Evolutionary conservation across 2,113 vertebrate genomes (phyloP).

Genomic region (Eubucco bourcierii): DNA sequence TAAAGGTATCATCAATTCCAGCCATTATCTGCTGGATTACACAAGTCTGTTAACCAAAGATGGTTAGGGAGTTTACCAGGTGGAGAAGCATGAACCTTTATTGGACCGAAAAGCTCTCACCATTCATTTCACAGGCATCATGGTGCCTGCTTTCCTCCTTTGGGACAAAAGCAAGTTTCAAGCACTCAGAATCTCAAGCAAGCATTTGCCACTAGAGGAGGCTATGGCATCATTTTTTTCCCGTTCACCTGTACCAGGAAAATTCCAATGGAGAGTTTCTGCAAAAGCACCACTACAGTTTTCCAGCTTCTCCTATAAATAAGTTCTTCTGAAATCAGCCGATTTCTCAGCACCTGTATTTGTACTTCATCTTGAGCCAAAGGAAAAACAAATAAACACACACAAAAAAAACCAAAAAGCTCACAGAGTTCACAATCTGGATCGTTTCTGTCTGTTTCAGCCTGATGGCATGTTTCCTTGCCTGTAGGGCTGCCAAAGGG

Average conservation of each 20-base stretch:
- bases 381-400: not conserved
- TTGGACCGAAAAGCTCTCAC: not conserved
- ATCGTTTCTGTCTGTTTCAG: not conserved
- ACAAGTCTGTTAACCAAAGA: not conserved
- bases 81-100: not conserved
- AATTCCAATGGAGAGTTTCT: not conserved
- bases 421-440: not conserved
- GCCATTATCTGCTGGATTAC: no score
- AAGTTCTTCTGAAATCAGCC: not conserved
- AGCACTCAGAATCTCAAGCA: not conserved
- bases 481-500: not conserved
- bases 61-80: not conserved
- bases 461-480: not conserved
- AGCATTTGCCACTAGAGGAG: conserved; percentile 47
- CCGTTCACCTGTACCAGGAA: rapidly evolving
- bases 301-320: not conserved
- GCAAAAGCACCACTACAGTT: not conserved
- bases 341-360: not conserved
- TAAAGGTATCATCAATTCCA: no score
- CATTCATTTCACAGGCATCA: not conserved
- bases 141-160: not conserved
- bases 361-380: not conserved
- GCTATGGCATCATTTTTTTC: not conserved
- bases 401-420: not conserved
- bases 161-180: not conserved